Percentiles rank a stretch among this genome's conserved stretches.
These are phyloP conservation scores for Vultur gryphus DNA, from an alignment of 2,797 vertebrate genomes.

Conservation along the genomic window DNA sequence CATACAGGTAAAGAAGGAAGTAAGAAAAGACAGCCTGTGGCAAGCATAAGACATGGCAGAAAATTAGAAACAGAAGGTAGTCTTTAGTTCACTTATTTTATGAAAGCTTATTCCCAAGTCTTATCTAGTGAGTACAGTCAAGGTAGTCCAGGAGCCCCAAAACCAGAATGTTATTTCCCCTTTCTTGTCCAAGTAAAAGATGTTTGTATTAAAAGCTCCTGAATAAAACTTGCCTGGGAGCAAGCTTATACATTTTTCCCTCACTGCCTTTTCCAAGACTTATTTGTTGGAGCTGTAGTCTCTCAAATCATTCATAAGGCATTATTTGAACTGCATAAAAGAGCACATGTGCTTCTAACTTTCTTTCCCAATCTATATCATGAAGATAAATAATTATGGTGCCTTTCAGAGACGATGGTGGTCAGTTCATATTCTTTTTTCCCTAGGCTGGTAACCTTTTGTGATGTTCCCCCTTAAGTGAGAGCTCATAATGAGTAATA, in stretches of 20 bases:
- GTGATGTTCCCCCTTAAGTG: not conserved
- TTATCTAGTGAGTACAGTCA: not conserved
- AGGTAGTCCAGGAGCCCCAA: not conserved
- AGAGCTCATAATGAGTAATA: not conserved
- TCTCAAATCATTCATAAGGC: not conserved
- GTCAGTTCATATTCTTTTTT: not conserved
- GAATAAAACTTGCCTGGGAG: not conserved
- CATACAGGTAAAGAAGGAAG: not conserved
- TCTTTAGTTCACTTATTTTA: not conserved
- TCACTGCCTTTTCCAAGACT: not conserved
- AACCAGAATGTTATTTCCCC: not conserved
- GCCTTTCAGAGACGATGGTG: not conserved
- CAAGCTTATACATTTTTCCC: not conserved
- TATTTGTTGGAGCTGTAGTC: not conserved
- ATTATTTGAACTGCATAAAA: not conserved
- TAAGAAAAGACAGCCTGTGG: not conserved
- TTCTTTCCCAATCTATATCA: not conserved
- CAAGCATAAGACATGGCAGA: not conserved
- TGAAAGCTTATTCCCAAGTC: not conserved
- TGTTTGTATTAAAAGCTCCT: not conserved
- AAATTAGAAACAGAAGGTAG: not conserved
- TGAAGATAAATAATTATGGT: not conserved
- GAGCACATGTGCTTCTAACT: not conserved
- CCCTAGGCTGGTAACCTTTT: not conserved
- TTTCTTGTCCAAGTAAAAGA: not conserved